Base-by-base conservation (phyloP, 2,888 invertebrate species). In the Theodoxus fluviatilis region DNA sequence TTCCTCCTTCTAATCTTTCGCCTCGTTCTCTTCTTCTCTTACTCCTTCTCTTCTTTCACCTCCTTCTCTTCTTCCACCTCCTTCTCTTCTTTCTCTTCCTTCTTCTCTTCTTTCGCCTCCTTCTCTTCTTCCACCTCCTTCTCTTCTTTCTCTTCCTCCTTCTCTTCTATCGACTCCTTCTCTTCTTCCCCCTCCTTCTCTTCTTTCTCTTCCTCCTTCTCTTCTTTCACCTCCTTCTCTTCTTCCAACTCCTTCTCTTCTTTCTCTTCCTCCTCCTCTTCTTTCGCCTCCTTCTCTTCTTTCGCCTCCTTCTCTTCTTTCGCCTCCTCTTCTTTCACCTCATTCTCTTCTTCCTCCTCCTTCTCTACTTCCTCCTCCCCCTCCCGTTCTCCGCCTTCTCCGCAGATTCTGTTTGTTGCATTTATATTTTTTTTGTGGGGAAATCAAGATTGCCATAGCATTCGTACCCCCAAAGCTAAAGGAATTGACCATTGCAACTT, bases 391-490 rank as follows among this genome's bases (percentile, higher is more conserved):
- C n/a, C n/a, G n/a, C n/a, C n/a, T n/a, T n/a, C n/a, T n/a, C n/a
- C n/a, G n/a, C n/a, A n/a, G n/a, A n/a, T n/a, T n/a, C n/a, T n/a
- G n/a, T n/a, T n/a, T n/a, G n/a, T n/a, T n/a, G n/a, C n/a, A n/a
- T n/a, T n/a, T n/a, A n/a, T n/a, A n/a, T n/a, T n/a, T n/a, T n/a
- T n/a, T n/a, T n/a, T n/a, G n/a, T n/a, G n/a, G n/a, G n/a, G n/a
- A n/a, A n/a, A n/a, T n/a, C n/a, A n/a, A n/a, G n/a, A n/a, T n/a
- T n/a, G n/a, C n/a, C n/a, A n/a, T n/a, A n/a, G n/a, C n/a, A n/a
- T 81, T 81, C 28, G 76, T 78, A 28, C 80, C 81, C 6, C 81
- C 79, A 68, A 80, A 78, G 0, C 81, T 78, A 69, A 80, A 81
- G 3, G 75, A 77, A 65, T 77, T 80, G 0, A 78, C 67, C 43